Evolutionary conservation across 2,797 vertebrate species (phyloP), one percentile per base, ranked within the genome.

Genomic region (Silurus lanzhouensis): DNA sequence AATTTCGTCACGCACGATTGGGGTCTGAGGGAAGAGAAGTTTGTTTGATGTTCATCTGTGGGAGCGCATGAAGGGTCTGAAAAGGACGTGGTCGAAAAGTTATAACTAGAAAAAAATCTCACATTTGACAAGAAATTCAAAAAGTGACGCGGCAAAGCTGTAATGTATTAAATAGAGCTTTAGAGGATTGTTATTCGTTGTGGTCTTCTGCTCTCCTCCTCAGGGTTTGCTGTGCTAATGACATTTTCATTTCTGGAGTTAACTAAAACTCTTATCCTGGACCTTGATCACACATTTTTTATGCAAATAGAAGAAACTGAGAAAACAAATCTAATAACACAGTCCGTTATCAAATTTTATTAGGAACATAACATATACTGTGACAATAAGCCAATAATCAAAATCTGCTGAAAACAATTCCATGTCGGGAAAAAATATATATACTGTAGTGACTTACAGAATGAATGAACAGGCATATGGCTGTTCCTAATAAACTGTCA

Each of bases 21-120:
- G 61, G 44, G 31, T 64, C 61, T 5, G 64, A 57, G 48, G 31
- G 81, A 71, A 71, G 52, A 66, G 1, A 27, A 22, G 31, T 71
- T 55, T 22, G 75, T 79, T 79, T 79, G 83, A 79, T 83, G 81
- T 13, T 48, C 8, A 61, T 48, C 58, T 12, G 31, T 64, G 12
- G 38, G 82, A 63, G 57, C 68, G n/a, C 82, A 31, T 46, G 38
- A 5, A 27, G 19, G 55, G 5, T 38, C 20, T 44, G 27, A 22
- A 57, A 25, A 3, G 64, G 46, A 27, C n/a, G 63, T 14, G n/a
- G 8, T 17, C 6, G 25, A 58, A 38, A 52, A 22, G 48, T 57
- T 79, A 1, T 0, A 63, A 22, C 5, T 4, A 38, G n/a, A 38
- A 38, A 38, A 38, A 38, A 38, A 38, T 38, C 38, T 38, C 38